Conservation (phyloP, 1,140 invertebrate species). For the Frieseomelitta varia region DNA sequence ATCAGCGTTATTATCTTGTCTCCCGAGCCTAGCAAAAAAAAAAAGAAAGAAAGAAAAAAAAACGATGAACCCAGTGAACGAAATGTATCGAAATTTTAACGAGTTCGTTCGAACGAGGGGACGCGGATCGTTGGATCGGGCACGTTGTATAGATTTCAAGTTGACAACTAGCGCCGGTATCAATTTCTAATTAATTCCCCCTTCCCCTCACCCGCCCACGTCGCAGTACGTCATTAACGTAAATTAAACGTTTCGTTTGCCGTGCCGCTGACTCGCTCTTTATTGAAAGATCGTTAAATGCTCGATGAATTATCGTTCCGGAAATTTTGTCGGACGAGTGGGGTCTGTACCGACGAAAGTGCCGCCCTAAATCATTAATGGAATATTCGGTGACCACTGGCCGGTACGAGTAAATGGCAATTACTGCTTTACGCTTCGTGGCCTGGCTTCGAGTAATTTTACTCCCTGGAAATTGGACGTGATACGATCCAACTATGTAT, state of each 20-base stretch:
- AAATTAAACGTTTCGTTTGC: conserved; percentile 68
- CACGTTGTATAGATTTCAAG: conserved; percentile 7
- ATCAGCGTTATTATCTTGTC: background rate
- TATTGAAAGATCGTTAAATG: conserved; percentile 68
- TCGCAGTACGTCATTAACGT: conserved; percentile 59
- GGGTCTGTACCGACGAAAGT: conserved; percentile 62
- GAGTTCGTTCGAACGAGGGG: background rate
- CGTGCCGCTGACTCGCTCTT: conserved; percentile 64
- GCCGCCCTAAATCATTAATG: conserved; percentile 67
- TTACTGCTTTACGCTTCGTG: conserved; percentile 67
- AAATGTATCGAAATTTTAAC: conserved; percentile 12
- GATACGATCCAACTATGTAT: conserved; percentile 58
- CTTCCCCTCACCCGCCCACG: rapidly evolving
- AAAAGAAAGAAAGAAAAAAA: too few species aligned
- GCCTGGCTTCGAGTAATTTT: conserved; percentile 68
- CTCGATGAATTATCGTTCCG: conserved; percentile 66
- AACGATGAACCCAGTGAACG: background rate
- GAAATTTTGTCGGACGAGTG: conserved; percentile 64
- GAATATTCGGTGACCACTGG: conserved; percentile 67
- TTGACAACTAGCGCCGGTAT: conserved; percentile 33
- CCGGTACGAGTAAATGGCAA: conserved; percentile 65
- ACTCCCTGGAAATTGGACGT: conserved; percentile 62
- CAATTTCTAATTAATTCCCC: conserved; percentile 65
- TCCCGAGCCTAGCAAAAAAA: too few species aligned
- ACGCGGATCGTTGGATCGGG: background rate